Base-by-base conservation (phyloP, 2,113 vertebrate species). In the Chionodraco myersi region DNA sequence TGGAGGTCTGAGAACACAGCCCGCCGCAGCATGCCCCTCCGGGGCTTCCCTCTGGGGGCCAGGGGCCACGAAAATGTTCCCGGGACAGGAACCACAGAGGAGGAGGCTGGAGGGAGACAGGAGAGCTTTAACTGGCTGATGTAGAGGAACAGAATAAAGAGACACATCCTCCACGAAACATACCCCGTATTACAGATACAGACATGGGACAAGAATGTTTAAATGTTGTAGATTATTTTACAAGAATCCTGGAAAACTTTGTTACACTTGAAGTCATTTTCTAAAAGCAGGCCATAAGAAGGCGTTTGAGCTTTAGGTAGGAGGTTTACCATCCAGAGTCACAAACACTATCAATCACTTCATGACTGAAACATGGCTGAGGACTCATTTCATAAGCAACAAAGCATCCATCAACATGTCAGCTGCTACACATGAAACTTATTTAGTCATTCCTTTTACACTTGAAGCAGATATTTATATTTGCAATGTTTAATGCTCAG, bases 1-100 rank as follows among this genome's bases (percentile, higher is more conserved):
- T 99, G 98, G 56, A 99, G 96, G 5, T 99, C 98, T 0, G 98
- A 99, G 95, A 99, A 99, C 45, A 99, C 98, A 0, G 98, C 98
- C 0, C 98, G 94, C 0, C 98, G 95, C 36, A 99, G 94, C 98
- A 99, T 99, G 10, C 98, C 97, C 0, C 97, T 92, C 57, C 98
- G 95, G 13, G 98, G 98, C 84, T 98, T 99, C 44, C 98, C 98
- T 0, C 97, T 93, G 8, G 96, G 96, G 0, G 96, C 96, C 78
- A 97, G 94, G 0, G 97, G 97, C 98, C 98, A 99, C 0, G 97
- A 97, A 90, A 99, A 99, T 0, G 98, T 98, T 23, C 98, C 98
- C 0, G 97, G 98, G 69, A 99, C 97, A 8, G 98, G 98, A 41
- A 99, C 96, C 52, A 97, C 96, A 0, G 97, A 92, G 0, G 97